phyloP scores from a whole-genome alignment of 2,113 vertebrate species.

The Podilymbus podiceps region DNA sequence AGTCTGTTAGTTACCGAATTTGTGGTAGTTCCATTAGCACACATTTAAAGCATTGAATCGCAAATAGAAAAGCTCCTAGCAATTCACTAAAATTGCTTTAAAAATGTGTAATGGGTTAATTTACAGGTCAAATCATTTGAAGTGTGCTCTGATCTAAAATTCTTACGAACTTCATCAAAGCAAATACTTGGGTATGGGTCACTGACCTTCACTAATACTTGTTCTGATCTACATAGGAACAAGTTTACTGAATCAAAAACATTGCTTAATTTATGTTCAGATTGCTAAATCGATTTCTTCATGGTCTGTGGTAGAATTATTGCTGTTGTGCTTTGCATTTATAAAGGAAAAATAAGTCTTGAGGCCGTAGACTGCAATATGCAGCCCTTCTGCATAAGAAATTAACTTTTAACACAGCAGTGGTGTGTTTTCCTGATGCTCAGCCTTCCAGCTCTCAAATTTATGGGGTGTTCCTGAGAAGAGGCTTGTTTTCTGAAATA shows the following conservation, averaged over 20 bases:
- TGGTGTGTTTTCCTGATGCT: background rate
- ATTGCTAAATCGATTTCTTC: conserved; percentile 58
- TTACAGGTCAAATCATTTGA: conserved; percentile 38
- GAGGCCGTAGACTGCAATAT: background rate
- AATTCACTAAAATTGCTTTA: background rate
- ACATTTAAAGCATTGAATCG: background rate
- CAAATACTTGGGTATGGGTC: background rate
- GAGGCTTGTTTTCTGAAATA: background rate
- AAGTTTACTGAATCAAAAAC: conserved; percentile 53
- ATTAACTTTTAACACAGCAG: background rate
- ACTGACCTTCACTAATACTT: conserved; percentile 19
- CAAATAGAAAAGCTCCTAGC: background rate
- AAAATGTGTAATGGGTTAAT: conserved; percentile 25
- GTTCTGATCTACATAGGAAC: conserved; percentile 28
- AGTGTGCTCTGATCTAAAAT: conserved; percentile 20
- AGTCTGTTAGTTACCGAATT: background rate
- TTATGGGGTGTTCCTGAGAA: background rate
- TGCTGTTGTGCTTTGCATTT: conserved; percentile 40
- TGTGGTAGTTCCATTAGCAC: background rate
- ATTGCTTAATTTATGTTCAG: conserved; percentile 48
- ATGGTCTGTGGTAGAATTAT: conserved; percentile 37
- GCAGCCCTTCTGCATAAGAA: background rate
- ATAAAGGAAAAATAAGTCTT: background rate
- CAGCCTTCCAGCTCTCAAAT: background rate
- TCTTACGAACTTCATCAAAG: conserved; percentile 26